Percentiles rank a stretch among this genome's conserved stretches.
Evolutionary conservation across 2,888 invertebrate genomes (phyloP).

Genomic region (Ptycholaimellus sp.): DNA sequence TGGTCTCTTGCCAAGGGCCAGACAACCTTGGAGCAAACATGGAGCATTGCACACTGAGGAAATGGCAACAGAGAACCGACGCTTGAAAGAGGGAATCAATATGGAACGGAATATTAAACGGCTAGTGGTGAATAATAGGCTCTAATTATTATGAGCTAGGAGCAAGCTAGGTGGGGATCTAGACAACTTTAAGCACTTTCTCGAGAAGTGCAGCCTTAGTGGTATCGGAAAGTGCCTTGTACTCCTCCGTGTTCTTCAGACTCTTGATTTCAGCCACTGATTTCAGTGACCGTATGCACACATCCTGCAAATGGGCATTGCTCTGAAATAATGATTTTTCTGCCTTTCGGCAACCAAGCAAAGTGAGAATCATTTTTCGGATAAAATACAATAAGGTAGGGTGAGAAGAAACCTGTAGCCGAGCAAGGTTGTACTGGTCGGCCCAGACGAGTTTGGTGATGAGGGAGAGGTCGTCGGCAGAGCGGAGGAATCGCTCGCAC

Average conservation of each 20-base stretch:
- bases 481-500: constrained; percentile 27
- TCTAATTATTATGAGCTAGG: too few relatives aligned
- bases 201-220: constrained; percentile 20
- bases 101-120: too few relatives aligned
- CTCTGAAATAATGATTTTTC: too few relatives aligned
- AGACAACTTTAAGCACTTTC: constrained; percentile 17
- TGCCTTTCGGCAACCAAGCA: neutral
- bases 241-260: constrained; percentile 15
- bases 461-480: constrained; percentile 20
- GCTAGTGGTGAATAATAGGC: too few relatives aligned
- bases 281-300: constrained; percentile 17
- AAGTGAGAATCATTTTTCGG: neutral
- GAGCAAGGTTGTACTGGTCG: constrained; percentile 18
- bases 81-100: too few relatives aligned
- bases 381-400: neutral
- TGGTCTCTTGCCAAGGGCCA: too few relatives aligned
- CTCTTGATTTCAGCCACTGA: constrained; percentile 13
- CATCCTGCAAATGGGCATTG: constrained; percentile 16
- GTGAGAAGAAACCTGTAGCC: constrained; percentile 12
- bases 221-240: constrained; percentile 17
- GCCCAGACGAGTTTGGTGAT: constrained; percentile 20
- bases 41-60: too few relatives aligned
- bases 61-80: too few relatives aligned
- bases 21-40: too few relatives aligned
- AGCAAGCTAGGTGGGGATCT: too few relatives aligned